Evolutionary conservation across 1,140 invertebrate species (phyloP), one percentile per base, ranked within the genome.

Genomic region (Limonius californicus): DNA sequence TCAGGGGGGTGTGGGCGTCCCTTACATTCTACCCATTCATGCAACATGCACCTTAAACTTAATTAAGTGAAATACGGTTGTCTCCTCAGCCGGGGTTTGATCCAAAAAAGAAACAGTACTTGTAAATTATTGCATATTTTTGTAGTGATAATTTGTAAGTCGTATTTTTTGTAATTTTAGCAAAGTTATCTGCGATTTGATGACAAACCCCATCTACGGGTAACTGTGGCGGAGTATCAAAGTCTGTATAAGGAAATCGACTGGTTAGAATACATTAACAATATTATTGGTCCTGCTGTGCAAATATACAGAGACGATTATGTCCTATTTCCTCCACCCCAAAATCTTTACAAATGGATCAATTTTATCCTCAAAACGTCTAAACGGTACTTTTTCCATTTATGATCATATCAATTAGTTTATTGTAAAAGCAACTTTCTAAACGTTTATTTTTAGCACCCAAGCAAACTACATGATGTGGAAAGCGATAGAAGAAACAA

Each of bases 401-500:
- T n/a, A n/a, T n/a, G n/a, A n/a, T n/a, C n/a, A n/a, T n/a, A n/a
- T n/a, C n/a, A n/a, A n/a, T n/a, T n/a, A n/a, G n/a, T n/a, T n/a
- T n/a, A n/a, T n/a, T n/a, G n/a, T 27, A 9, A 27, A 4, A 27
- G 9, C 3, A 27, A 4, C 23, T 4, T 27, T 27, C 3, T 27
- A 27, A 27, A 27, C 23, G 3, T 27, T 27, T 27, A 27, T 27
- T 45, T 45, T 3, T 15, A 50, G 45, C 2, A 19, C 14, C 2
- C 45, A 50, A 50, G 45, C 45, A 50, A 50, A 50, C 15, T 50
- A 50, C 45, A 50, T 50, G 16, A 50, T 50, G 7, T 50, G 45
- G 45, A 50, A 50, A 21, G 45, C 19, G 2, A 9, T 50, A 11
- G 45, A 50, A 50, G 14, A 50, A 11, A 18, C 19, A 18, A 50